These are phyloP conservation scores for Malthinus flaveolus DNA, from an alignment of 2,888 invertebrate genomes.

Conservation along the genomic window DNA sequence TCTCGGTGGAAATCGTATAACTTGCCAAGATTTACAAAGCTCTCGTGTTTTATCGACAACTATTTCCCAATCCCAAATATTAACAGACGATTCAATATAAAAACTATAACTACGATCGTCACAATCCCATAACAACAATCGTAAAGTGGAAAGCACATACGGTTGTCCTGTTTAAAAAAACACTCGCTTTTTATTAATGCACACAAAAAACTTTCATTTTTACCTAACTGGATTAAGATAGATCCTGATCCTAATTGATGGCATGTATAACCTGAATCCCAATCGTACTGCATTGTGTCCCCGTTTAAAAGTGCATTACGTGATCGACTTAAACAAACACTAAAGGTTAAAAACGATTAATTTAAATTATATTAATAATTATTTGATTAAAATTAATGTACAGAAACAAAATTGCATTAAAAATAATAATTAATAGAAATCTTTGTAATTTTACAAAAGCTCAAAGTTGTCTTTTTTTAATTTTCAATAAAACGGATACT, in stretches of 20 bases:
- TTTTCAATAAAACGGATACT: too few species aligned
- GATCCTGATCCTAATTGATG: conserved; percentile 94
- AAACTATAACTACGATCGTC: conserved; percentile 94
- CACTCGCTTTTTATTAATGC: not conserved
- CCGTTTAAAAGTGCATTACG: conserved; percentile 96
- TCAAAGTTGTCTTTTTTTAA: too few species aligned
- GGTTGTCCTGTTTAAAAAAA: conserved; percentile 71
- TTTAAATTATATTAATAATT: not conserved
- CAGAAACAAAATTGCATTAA: conserved; percentile 4
- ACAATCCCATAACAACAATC: conserved; percentile 96
- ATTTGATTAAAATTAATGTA: not conserved
- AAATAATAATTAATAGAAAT: conserved; percentile 8
- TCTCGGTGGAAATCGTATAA: conserved; percentile 78
- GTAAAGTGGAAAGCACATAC: conserved; percentile 86
- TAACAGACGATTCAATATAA: conserved; percentile 92
- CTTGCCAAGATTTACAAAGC: conserved; percentile 93
- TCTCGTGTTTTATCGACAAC: conserved; percentile 87
- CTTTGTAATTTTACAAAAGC: too few species aligned
- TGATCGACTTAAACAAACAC: conserved; percentile 64
- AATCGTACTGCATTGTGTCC: conserved; percentile 92
- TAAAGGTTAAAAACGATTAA: not conserved
- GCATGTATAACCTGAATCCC: conserved; percentile 98
- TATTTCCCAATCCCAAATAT: conserved; percentile 90
- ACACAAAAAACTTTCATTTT: not conserved
- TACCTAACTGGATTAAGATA: conserved; percentile 89